Evolutionary conservation across 2,888 invertebrate genomes (phyloP).

Genomic region (Agonopterix heracliana): DNA sequence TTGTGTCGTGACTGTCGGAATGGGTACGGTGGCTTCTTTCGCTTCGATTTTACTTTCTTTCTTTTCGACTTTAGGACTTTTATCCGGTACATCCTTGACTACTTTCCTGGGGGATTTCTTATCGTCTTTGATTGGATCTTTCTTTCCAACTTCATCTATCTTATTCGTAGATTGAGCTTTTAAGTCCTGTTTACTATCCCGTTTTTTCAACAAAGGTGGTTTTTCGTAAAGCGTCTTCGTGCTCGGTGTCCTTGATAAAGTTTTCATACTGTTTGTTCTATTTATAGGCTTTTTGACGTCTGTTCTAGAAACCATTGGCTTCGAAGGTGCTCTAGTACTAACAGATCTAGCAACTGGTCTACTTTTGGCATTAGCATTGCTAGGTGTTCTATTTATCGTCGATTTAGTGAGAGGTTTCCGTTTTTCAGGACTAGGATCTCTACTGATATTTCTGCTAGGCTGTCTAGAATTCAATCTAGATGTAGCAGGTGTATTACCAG

Average conservation of each 20-base stretch:
- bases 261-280: conserved; percentile 63
- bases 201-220: conserved; percentile 49
- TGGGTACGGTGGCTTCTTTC: conserved; percentile 32
- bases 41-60: conserved; percentile 20
- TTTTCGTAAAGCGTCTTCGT: conserved; percentile 57
- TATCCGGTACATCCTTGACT: conserved; percentile 7
- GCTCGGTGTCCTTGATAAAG: conserved; percentile 54
- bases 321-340: conserved; percentile 46
- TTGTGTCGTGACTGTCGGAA: conserved; percentile 49
- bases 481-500: conserved; percentile 53
- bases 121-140: conserved; percentile 21
- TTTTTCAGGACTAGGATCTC: conserved; percentile 65
- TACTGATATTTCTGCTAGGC: conserved; percentile 54
- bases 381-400: conserved; percentile 27
- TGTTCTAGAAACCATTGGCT: conserved; percentile 41
- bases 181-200: conserved; percentile 49
- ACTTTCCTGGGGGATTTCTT: conserved; percentile 11
- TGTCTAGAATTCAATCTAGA: conserved; percentile 65
- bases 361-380: conserved; percentile 10
- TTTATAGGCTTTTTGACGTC: conserved; percentile 57
- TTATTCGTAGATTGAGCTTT: conserved; percentile 48
- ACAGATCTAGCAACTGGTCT: conserved; percentile 43
- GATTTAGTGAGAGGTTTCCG: conserved; percentile 35
- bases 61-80: conserved; percentile 14
- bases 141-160: conserved; percentile 45